Percentiles rank a stretch among this genome's conserved stretches.
phyloP scores from a whole-genome alignment of 2,888 invertebrate species.

The Schizotus pectinicornis region DNA sequence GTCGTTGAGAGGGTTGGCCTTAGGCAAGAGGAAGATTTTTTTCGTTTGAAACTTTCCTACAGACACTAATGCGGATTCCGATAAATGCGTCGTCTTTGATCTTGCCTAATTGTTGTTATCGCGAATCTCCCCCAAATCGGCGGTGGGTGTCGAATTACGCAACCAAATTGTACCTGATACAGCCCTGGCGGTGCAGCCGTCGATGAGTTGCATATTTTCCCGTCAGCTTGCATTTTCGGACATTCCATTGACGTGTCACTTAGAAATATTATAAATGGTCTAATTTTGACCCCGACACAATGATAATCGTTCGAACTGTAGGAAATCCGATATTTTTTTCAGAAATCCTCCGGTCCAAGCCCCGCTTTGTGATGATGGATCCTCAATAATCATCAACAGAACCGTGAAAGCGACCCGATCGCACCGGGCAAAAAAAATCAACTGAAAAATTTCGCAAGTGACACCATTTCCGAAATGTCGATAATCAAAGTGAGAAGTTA shows the following conservation, averaged over 20 bases:
- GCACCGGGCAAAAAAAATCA: too few species aligned
- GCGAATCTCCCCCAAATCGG: too few species aligned
- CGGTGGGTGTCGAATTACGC: too few species aligned
- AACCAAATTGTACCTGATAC: conserved; percentile 29
- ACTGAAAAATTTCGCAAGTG: too few species aligned
- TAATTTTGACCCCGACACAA: conserved; percentile 50
- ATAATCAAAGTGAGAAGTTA: conserved; percentile 19
- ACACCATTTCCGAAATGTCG: too few species aligned
- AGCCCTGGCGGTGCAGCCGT: conserved; percentile 47
- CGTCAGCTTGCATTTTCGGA: conserved; percentile 43
- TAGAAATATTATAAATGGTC: conserved; percentile 58
- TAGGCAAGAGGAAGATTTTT: too few species aligned
- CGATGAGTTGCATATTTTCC: conserved; percentile 56
- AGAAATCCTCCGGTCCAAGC: neutral
- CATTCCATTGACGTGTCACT: conserved; percentile 56
- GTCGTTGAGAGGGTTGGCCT: too few species aligned
- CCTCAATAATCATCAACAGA: too few species aligned
- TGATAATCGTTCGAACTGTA: conserved; percentile 45
- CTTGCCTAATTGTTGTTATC: neutral
- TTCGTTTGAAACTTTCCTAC: too few species aligned
- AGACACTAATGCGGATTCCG: too few species aligned
- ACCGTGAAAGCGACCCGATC: neutral
- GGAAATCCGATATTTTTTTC: conserved; percentile 52
- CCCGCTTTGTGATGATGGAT: neutral
- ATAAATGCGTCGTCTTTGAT: neutral